Evolutionary conservation across 2,797 vertebrate genomes (phyloP), one percentile per base, ranked within the genome.

Genomic region (Sylvia borin): DNA sequence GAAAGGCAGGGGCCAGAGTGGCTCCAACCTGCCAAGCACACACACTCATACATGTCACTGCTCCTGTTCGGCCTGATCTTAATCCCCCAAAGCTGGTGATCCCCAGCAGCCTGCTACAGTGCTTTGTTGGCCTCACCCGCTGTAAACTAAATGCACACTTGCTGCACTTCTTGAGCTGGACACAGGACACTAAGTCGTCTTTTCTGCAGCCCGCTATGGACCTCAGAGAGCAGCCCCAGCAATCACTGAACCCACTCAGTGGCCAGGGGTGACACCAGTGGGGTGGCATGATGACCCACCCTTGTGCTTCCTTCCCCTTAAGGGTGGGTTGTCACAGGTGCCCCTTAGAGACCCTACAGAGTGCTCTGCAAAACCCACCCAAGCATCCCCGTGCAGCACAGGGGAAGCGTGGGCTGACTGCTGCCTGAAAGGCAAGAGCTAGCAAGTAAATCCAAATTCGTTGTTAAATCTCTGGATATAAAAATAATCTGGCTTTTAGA

Each of bases 401-500:
- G 40, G 61, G 24, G 45, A 72, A 75, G 50, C 1, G 0, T 29
- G 50, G 58, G 54, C 58, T 20, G 29, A 12, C 62, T 93, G 67
- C 71, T 18, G 16, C 34, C 74, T 68, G 80, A 73, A 75, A 78
- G 22, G 51, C n/a, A 64, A 34, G 47, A 78, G 40, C 60, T 65
- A 85, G 78, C 71, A 58, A 87, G 54, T 90, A 85, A 93, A 94
- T 89, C 38, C 58, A 78, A 85, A 88, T 80, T 76, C 78, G 68
- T 93, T 64, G 88, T 74, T 93, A 84, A 91, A 89, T 91, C 36
- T 7, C 48, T 57, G 81, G 70, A 50, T 95, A 64, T 88, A 88
- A 95, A 93, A 93, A 67, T 90, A 96, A 96, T 81, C 83, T 64
- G 51, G 21, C 71, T 90, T 90, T 96, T 90, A 90, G 92, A 91